Evolutionary conservation across 2,797 vertebrate species (phyloP), one percentile per base, ranked within the genome.

Genomic region (Thunnus albacares): DNA sequence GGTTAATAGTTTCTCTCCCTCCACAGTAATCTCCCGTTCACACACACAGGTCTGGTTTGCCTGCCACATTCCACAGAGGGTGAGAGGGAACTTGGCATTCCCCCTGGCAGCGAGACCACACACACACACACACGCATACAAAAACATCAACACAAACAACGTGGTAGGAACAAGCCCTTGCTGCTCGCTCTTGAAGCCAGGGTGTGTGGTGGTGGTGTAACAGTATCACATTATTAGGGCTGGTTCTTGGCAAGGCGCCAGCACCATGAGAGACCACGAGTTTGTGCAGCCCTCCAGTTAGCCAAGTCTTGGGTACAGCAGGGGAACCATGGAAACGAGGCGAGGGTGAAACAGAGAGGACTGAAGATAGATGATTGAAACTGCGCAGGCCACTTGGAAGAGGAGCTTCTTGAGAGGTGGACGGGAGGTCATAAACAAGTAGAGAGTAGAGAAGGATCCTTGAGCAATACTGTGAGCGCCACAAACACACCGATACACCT

Each of bases 141-240:
- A 80, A 84, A 90, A 88, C 60, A 6, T 89, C 87, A 91, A 92
- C 87, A 92, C 85, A 89, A 90, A 90, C 85, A 93, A 81, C 75
- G 77, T 84, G 85, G 87, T 76, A 71, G 65, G 64, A 84, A 75
- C 82, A 72, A 68, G 82, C 71, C 76, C 75, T 60, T 7, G 28
- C 71, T 30, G 75, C 65, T 80, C 24, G 77, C 87, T 85, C 80
- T 77, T 7, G 15, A 71, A 70, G 61, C 55, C 18, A 61, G 75
- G 79, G 87, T 79, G 88, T 90, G 86, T 81, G 58, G 59, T 41
- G 78, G 66, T 63, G 43, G 51, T 82, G 90, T 87, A 89, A 92
- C 88, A 87, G 83, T 89, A 91, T 94, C 90, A 79, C 82, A 79
- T 91, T 84, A 88, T 91, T 75, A 58, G 67, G 77, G 82, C 86